Evolutionary conservation across 2,113 vertebrate species (phyloP).

Genomic region (Sinosuthora webbiana): DNA sequence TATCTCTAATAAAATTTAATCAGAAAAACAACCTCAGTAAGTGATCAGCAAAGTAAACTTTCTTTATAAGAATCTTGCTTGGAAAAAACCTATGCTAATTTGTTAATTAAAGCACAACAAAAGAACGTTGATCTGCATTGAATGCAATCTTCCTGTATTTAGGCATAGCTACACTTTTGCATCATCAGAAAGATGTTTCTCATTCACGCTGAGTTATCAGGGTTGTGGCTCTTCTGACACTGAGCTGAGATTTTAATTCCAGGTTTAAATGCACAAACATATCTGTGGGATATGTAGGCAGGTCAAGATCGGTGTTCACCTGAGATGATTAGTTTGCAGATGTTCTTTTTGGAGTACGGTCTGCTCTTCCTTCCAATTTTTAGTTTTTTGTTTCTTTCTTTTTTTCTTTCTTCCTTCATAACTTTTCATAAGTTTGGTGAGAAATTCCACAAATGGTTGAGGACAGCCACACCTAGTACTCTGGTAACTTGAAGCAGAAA

Average conservation of each 20-base stretch:
- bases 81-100: background rate
- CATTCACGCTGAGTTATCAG: background rate
- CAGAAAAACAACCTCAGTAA: background rate
- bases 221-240: background rate
- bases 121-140: accelerated
- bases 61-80: background rate
- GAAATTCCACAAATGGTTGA: slow-evolving; percentile 41
- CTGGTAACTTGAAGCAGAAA: background rate
- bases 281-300: background rate
- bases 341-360: background rate
- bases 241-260: background rate
- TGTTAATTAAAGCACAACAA: background rate
- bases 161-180: background rate
- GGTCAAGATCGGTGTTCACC: background rate
- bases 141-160: background rate
- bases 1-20: slow-evolving; percentile 21
- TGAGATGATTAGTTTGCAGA: background rate
- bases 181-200: background rate
- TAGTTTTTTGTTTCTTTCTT: background rate
- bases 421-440: background rate
- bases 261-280: background rate
- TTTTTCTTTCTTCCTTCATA: background rate
- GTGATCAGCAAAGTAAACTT: background rate
- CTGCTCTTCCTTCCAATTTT: background rate
- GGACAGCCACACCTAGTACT: background rate